Base-by-base conservation (phyloP, 2,113 vertebrate species). In the Pterocles orientalis region DNA sequence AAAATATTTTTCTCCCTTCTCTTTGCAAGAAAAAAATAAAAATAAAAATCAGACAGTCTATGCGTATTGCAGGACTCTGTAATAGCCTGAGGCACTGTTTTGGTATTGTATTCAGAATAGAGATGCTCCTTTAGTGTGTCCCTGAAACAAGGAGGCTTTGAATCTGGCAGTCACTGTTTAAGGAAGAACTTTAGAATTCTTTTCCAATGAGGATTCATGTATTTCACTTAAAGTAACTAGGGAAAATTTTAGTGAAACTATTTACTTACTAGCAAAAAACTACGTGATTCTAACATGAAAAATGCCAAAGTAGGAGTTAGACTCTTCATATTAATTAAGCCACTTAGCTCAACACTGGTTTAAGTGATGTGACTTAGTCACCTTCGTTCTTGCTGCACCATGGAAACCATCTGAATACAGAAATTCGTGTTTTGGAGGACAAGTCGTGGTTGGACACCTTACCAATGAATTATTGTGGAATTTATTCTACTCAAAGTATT, bases 1-100 rank as follows among this genome's bases (percentile, higher is more conserved):
- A 39, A 81, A 88, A 36, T 1, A 4, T 23, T 64, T 64, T 34
- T 75, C n/a, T 71, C 3, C 2, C 3, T 2, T 0, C 4, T 33
- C 4, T 68, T 5, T 87, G n/a, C 56, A 89, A 78, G 45, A 81
- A 53, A n/a, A 18, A 66, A 68, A 69, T 56, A 39, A 4, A 68
- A 3, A 19, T 6, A 58, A 61, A 9, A 16, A 58, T n/a, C 7
- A 43, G 23, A 29, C 10, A 31, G 5, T 56, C 14, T 45, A 12
- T 66, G 26, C 2, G 0, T 86, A 29, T 34, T 85, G 36, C n/a
- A 56, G 25, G 15, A 23, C 58, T 76, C 21, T 64, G 11, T 51
- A 66, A 57, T 7, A 50, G 36, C 60, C 31, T 4, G 3, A 51
- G 43, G 43, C 19, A 12, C 12, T 72, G 3, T 62, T 60, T 61